Evolutionary conservation across 2,113 vertebrate species (phyloP).

Genomic region (Choloepus hoffmanni): DNA sequence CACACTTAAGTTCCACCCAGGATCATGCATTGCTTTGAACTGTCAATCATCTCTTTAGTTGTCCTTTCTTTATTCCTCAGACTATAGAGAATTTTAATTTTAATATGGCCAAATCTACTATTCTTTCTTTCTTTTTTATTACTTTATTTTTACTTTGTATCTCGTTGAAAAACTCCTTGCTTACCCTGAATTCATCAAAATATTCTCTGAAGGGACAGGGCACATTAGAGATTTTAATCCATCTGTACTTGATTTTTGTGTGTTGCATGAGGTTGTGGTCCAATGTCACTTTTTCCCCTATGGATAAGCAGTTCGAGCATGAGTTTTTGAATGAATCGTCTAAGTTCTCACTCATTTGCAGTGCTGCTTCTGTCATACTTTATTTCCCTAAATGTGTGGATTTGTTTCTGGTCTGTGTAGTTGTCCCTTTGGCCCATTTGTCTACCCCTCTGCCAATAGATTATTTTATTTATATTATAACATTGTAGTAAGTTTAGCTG

Average conservation of each 20-base stretch:
- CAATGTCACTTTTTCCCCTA: background rate
- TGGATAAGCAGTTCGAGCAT: background rate
- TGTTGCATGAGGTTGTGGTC: background rate
- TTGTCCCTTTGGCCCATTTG: background rate
- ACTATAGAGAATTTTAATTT: background rate
- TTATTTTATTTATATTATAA: background rate
- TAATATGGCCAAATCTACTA: no score
- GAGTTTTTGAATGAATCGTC: background rate
- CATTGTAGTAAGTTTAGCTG: background rate
- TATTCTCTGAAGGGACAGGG: background rate
- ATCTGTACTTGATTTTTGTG: background rate
- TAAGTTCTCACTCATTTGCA: background rate
- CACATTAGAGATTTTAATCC: conserved; percentile 21
- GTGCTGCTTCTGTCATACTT: background rate
- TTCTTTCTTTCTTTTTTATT: no score
- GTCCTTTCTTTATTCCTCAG: background rate
- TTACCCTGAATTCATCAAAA: conserved; percentile 13
- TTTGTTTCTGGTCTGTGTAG: background rate
- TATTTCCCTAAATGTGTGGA: background rate
- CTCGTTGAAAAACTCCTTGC: conserved; percentile 14
- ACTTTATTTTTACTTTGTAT: background rate
- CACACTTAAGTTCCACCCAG: no score
- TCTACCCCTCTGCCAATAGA: background rate
- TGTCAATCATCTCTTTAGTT: no score
- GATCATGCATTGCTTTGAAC: no score